Conservation (phyloP, 2,797 vertebrate species). For the Cyprinella venusta region DNA sequence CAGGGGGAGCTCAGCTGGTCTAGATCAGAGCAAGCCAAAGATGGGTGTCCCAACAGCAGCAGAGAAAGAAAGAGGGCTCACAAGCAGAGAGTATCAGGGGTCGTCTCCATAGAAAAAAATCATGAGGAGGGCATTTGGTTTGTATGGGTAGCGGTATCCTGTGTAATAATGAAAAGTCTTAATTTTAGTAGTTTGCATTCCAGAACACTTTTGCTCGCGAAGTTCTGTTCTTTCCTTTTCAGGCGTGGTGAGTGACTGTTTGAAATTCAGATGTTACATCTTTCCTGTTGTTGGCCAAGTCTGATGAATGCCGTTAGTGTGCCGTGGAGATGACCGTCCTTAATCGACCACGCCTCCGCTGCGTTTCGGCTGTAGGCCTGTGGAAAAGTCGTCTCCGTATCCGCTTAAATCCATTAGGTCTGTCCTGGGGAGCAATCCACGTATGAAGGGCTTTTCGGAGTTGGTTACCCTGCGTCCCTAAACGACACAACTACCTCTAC, state of each 20-base stretch:
- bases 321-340: slow-evolving; percentile 71
- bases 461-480: slow-evolving; percentile 68
- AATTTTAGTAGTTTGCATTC: slow-evolving; percentile 47
- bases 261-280: slow-evolving; percentile 70
- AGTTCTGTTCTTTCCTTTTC: slow-evolving; percentile 82
- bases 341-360: slow-evolving; percentile 61
- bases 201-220: slow-evolving; percentile 78
- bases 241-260: slow-evolving; percentile 75
- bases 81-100: slow-evolving; percentile 56
- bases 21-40: slow-evolving; percentile 69
- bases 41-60: slow-evolving; percentile 58
- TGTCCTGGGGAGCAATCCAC: slow-evolving; percentile 65
- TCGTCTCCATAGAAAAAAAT: slow-evolving; percentile 67
- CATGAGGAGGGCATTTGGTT: slow-evolving; percentile 73
- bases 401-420: slow-evolving; percentile 74
- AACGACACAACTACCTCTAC: slow-evolving; percentile 55
- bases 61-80: slow-evolving; percentile 67
- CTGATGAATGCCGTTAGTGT: slow-evolving; percentile 79
- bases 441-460: slow-evolving; percentile 66
- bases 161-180: slow-evolving; percentile 49
- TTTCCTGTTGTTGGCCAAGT: slow-evolving; percentile 75
- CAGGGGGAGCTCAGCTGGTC: slow-evolving; percentile 53
- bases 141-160: slow-evolving; percentile 83
- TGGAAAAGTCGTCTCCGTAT: slow-evolving; percentile 67
- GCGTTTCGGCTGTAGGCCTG: slow-evolving; percentile 73